Conservation (phyloP, 2,888 invertebrate species). For the Ichneumon xanthorius region DNA sequence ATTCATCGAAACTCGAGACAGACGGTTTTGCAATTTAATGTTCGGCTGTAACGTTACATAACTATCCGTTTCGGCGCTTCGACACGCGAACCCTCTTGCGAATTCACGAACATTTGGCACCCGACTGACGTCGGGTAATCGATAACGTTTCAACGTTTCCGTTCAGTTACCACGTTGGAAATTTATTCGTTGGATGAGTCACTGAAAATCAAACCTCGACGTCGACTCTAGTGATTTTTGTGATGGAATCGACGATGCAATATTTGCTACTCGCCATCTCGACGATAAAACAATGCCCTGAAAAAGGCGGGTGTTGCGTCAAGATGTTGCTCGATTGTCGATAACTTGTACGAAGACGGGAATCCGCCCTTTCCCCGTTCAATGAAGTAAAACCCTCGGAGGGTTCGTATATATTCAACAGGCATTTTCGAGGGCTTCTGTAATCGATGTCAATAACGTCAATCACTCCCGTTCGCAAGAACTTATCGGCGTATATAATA, state of each 20-base stretch:
- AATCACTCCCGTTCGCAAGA: constrained; percentile 10
- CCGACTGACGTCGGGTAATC: constrained; percentile 2
- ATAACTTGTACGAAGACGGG: not conserved
- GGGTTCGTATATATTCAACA: not conserved
- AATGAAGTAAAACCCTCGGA: not conserved
- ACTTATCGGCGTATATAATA: constrained; percentile 39
- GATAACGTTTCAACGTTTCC: not conserved
- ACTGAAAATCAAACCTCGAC: too few species aligned
- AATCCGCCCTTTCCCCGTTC: not conserved
- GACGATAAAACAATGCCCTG: not conserved
- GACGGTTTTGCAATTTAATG: constrained; percentile 15
- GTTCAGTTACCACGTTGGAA: too few species aligned
- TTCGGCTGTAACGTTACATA: not conserved
- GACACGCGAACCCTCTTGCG: constrained; percentile 11
- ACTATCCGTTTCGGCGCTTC: not conserved
- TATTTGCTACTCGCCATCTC: not conserved
- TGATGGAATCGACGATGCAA: not conserved
- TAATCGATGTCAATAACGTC: constrained; percentile 46
- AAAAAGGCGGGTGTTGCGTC: not conserved
- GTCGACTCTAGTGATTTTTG: not conserved
- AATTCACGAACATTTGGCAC: constrained; percentile 13
- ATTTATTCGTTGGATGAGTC: too few species aligned
- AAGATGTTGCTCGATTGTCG: not conserved
- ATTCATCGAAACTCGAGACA: constrained; percentile 15
- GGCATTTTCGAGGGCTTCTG: constrained; percentile 1